A percentile compares a stretch with the other conserved stretches of the same genome.
Evolutionary conservation across 2,797 vertebrate genomes (phyloP).

Genomic region (Acridotheres tristis): DNA sequence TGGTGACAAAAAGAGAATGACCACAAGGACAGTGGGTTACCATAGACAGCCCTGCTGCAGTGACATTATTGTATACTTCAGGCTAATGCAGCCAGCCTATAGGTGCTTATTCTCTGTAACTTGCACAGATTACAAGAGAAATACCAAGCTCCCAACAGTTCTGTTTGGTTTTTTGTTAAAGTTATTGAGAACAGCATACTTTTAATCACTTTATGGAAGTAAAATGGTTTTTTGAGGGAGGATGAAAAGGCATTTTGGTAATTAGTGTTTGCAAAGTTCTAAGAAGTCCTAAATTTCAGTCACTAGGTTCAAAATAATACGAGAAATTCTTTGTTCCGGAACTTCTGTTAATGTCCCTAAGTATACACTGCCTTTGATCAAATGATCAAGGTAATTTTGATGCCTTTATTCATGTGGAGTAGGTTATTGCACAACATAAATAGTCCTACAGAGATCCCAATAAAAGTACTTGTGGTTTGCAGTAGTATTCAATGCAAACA

Average conservation of each 20-base stretch:
- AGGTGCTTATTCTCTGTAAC: neutral
- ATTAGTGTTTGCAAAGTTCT: neutral
- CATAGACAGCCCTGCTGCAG: neutral
- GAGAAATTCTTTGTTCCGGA: neutral
- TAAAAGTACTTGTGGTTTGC: neutral
- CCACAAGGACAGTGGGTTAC: neutral
- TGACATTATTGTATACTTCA: neutral
- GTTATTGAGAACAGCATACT: neutral
- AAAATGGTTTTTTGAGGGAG: neutral
- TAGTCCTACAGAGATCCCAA: neutral
- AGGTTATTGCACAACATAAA: neutral
- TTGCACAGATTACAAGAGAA: neutral
- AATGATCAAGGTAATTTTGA: neutral
- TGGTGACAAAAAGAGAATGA: neutral
- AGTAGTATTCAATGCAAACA: neutral
- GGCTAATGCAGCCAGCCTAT: neutral
- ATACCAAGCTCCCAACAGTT: neutral
- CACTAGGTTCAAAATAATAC: neutral
- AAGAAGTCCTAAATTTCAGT: constrained; percentile 12
- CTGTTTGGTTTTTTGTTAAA: neutral
- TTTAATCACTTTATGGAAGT: neutral
- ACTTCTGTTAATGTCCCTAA: neutral
- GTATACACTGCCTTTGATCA: neutral
- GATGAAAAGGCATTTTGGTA: neutral
- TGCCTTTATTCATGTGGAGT: neutral